These are phyloP conservation scores for Peromyscus eremicus DNA, from an alignment of 2,797 vertebrate genomes.

Conservation along the genomic window DNA sequence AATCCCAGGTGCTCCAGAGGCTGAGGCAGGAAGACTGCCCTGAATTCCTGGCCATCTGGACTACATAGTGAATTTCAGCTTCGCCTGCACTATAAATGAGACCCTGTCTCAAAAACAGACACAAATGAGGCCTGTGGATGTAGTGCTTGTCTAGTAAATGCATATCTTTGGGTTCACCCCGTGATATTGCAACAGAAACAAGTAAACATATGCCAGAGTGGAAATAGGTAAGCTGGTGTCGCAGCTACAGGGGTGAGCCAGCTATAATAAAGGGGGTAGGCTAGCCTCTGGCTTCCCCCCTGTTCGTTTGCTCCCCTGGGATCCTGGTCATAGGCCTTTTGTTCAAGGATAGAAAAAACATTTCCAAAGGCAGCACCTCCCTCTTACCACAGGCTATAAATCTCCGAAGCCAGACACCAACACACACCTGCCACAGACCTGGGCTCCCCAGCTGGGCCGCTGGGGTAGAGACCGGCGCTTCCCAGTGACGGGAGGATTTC, in stretches of 20 bases:
- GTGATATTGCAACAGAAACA: background rate
- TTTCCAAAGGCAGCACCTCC: conserved; percentile 57
- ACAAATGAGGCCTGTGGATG: background rate
- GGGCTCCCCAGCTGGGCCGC: conserved; percentile 34
- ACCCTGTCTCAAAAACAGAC: background rate
- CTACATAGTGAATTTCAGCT: background rate
- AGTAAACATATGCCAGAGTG: background rate
- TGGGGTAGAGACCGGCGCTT: conserved; percentile 32
- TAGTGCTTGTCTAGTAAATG: background rate
- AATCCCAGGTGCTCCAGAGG: background rate
- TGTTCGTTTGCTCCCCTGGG: conserved; percentile 46
- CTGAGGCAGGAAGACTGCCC: background rate
- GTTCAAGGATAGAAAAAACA: conserved; percentile 60
- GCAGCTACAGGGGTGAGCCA: background rate
- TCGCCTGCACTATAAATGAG: background rate
- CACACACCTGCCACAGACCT: conserved; percentile 62
- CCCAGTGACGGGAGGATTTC: conserved; percentile 69
- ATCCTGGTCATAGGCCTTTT: conserved; percentile 54
- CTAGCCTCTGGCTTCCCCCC: background rate
- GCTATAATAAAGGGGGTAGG: background rate
- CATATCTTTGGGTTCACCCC: background rate
- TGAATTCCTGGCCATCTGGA: background rate
- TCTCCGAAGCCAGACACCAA: conserved; percentile 62
- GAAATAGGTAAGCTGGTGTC: background rate
- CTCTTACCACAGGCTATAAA: conserved; percentile 84